Evolutionary conservation across 2,797 vertebrate species (phyloP), one percentile per base, ranked within the genome.

Genomic region (Eidolon dupreanum): DNA sequence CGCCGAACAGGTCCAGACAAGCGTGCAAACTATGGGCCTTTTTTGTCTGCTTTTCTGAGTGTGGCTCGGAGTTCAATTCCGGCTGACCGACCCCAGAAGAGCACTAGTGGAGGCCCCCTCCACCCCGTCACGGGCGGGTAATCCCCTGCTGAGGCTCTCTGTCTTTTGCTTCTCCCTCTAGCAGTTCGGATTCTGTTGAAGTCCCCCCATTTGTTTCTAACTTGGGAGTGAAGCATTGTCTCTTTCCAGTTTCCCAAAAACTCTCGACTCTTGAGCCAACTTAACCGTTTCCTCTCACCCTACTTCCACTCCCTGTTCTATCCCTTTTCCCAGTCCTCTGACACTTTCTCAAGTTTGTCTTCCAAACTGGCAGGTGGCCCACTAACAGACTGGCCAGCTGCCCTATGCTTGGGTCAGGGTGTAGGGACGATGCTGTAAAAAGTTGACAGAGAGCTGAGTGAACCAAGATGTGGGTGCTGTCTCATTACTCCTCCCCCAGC

Each of bases 181-280:
- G n/a, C 43, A 6, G 7, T 24, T n/a, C 49, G n/a, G 49, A 55
- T 90, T 49, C 16, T 33, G 28, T 85, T 87, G 36, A 77, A 79
- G 38, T 8, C 12, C 41, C 68, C 20, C 55, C 75, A 51, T 57
- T 90, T 68, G 65, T 73, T 63, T 65, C 24, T 85, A 26, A 94
- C 41, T 12, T 20, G 13, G 13, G 6, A 6, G 5, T 19, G 28
- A 57, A 57, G 7, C 12, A 6, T 2, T 94, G 88, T 96, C 95
- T 98, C 94, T 98, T 97, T 97, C 93, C 89, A 96, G 97, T 79
- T 97, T 97, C 70, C 94, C 96, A 95, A 96, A 97, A 97, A 91
- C 90, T 89, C 97, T 94, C 86, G 93, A 74, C 97, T 92, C 93
- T 95, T 26, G 73, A 74, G 51, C 38, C 66, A 84, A 46, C 26